Percentiles rank a stretch among this genome's conserved stretches.
Evolutionary conservation across 2,888 invertebrate species (phyloP).

Genomic region (Poecilus cupreus): DNA sequence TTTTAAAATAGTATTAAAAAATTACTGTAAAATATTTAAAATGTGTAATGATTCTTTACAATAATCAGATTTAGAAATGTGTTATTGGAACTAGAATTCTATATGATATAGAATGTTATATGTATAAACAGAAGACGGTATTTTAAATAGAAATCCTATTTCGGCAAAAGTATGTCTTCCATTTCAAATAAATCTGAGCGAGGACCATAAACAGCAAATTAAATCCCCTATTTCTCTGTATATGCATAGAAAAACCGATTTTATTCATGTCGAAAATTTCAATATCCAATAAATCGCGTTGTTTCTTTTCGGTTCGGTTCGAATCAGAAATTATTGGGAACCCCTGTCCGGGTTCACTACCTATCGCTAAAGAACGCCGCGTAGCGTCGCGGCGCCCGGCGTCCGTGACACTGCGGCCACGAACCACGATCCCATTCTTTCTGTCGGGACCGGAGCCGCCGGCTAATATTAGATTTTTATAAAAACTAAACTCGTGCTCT

Average conservation of each 20-base stretch:
- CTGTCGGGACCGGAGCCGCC: background rate
- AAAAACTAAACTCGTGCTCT: slow-evolving; percentile 58
- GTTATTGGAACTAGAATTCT: too few relatives aligned
- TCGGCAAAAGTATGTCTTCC: background rate
- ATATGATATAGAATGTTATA: too few relatives aligned
- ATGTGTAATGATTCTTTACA: too few relatives aligned
- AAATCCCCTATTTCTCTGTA: slow-evolving; percentile 20
- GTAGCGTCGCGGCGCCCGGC: background rate
- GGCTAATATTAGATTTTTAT: slow-evolving; percentile 59
- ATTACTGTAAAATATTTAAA: too few relatives aligned
- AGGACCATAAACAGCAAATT: slow-evolving; percentile 12
- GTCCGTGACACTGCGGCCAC: slow-evolving; percentile 43
- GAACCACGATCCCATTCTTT: slow-evolving; percentile 40
- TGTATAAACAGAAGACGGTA: too few relatives aligned
- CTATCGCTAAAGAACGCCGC: slow-evolving; percentile 33
- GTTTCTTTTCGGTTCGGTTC: slow-evolving; percentile 10
- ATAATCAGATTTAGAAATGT: too few relatives aligned
- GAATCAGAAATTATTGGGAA: slow-evolving; percentile 41
- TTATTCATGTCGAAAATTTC: slow-evolving; percentile 48
- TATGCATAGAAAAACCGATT: background rate
- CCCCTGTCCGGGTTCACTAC: slow-evolving; percentile 34
- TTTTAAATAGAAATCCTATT: background rate
- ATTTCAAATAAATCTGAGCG: background rate
- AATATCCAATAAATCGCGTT: slow-evolving; percentile 47
- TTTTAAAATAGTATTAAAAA: too few relatives aligned